Evolutionary conservation across 2,113 vertebrate species (phyloP).

Genomic region (Platichthys flesus): DNA sequence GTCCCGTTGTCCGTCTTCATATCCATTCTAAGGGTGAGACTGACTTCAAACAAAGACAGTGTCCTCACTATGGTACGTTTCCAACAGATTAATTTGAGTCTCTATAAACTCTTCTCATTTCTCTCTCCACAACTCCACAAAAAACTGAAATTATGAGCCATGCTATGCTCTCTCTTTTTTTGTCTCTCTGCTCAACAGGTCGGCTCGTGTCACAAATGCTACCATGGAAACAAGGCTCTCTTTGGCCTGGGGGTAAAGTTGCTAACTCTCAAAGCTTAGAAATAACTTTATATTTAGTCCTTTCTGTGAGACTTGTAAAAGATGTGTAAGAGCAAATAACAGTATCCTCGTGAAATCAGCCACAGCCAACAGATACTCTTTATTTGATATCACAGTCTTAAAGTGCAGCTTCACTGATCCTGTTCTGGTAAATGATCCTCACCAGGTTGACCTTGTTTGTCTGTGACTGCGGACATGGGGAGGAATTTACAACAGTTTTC

Average conservation of each 20-base stretch:
- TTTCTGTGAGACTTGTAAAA: neutral
- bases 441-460: too few relatives aligned
- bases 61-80: neutral
- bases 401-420: too few relatives aligned
- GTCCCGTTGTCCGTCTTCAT: too few relatives aligned
- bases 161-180: neutral
- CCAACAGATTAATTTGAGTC: neutral
- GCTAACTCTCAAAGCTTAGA: neutral
- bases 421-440: too few relatives aligned
- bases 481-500: too few relatives aligned
- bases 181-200: neutral
- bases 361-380: too few relatives aligned
- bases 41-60: neutral
- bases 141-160: neutral
- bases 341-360: too few relatives aligned
- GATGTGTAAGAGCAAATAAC: too few relatives aligned
- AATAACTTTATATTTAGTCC: neutral
- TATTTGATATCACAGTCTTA: too few relatives aligned
- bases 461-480: too few relatives aligned
- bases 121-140: neutral
- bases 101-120: neutral
- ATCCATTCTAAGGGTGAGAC: neutral
- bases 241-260: neutral
- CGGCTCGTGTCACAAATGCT: neutral
- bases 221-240: constrained; percentile 7